Conservation (phyloP, 2,888 invertebrate species). For the Zelleria hepariella region DNA sequence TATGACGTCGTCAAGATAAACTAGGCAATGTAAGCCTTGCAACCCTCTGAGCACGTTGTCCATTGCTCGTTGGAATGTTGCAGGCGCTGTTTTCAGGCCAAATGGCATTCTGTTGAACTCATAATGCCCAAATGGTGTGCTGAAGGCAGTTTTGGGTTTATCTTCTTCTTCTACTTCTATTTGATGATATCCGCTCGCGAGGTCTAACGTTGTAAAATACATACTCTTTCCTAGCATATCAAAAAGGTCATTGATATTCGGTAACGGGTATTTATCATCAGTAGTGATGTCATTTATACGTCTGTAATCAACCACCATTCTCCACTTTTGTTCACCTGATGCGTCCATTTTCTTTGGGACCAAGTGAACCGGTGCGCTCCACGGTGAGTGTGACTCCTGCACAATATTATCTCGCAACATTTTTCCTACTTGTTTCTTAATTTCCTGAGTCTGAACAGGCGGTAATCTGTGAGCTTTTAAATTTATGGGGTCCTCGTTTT, state of each 20-base stretch:
- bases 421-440: slow-evolving; percentile 16
- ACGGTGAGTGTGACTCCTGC: slow-evolving; percentile 16
- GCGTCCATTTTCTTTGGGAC: slow-evolving; percentile 19
- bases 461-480: slow-evolving; percentile 14
- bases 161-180: slow-evolving; percentile 24
- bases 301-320: slow-evolving; percentile 31
- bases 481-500: slow-evolving; percentile 18
- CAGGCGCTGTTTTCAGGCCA: no score
- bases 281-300: slow-evolving; percentile 31
- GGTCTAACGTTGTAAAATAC: slow-evolving; percentile 33
- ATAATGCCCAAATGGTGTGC: no score
- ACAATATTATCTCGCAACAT: slow-evolving; percentile 13
- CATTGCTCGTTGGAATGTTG: no score
- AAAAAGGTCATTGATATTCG: slow-evolving; percentile 12
- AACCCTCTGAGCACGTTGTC: no score
- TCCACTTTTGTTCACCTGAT: slow-evolving; percentile 15
- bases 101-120: no score
- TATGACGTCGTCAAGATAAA: slow-evolving; percentile 24
- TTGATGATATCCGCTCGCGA: slow-evolving; percentile 37
- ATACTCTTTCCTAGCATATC: slow-evolving; percentile 25
- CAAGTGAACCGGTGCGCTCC: slow-evolving; percentile 20
- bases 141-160: slow-evolving; percentile 33
- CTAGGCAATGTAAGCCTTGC: slow-evolving; percentile 17
- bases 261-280: slow-evolving; percentile 7
- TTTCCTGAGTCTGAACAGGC: slow-evolving; percentile 11